Evolutionary conservation across 2,888 invertebrate genomes (phyloP).

Genomic region (Mesoligia furuncula): DNA sequence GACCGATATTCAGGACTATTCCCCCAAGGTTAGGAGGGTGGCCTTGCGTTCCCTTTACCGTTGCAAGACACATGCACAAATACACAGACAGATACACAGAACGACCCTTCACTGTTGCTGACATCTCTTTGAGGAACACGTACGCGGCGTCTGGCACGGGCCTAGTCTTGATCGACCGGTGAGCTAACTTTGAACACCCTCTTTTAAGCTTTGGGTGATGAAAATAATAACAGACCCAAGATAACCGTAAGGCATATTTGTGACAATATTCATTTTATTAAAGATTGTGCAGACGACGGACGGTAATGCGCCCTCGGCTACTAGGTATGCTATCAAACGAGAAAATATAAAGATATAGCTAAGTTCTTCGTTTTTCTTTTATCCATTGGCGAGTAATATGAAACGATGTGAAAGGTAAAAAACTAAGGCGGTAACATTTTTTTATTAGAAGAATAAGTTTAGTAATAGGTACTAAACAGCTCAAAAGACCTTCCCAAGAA

Average conservation of each 20-base stretch:
- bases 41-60: neutral
- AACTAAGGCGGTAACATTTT: neutral
- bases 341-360: neutral
- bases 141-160: too few species aligned
- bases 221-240: neutral
- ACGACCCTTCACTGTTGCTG: too few species aligned
- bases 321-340: neutral
- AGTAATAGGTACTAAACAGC: neutral
- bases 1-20: constrained; percentile 18
- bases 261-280: too few species aligned
- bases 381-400: neutral
- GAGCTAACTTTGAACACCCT: too few species aligned
- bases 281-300: too few species aligned
- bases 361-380: neutral
- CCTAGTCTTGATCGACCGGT: too few species aligned
- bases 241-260: neutral
- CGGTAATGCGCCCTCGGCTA: too few species aligned
- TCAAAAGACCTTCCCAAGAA: neutral
- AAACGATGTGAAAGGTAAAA: neutral
- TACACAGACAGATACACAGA: neutral
- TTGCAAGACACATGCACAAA: neutral
- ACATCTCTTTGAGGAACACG: too few species aligned
- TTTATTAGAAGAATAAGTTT: too few species aligned
- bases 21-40: neutral
- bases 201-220: neutral